A percentile compares a stretch with the other conserved stretches of the same genome.
Evolutionary conservation across 2,113 vertebrate genomes (phyloP).

Genomic region (Sterrhoptilus dennistouni): DNA sequence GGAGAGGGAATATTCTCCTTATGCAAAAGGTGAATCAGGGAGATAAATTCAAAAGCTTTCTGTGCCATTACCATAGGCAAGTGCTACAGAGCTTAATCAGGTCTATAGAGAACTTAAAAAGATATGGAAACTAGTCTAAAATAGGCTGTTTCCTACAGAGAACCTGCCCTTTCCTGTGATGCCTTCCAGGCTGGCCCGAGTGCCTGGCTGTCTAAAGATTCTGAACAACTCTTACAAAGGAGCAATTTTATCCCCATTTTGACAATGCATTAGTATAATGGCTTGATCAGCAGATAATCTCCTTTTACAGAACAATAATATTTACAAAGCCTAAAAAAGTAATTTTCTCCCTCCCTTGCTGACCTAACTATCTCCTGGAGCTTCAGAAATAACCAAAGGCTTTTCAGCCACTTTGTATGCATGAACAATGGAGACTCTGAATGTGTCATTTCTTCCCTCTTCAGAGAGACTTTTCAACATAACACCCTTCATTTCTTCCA

Average conservation of each 20-base stretch:
- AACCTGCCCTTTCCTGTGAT: background rate
- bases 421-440: background rate
- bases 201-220: background rate
- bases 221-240: background rate
- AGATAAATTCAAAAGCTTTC: conserved; percentile 2
- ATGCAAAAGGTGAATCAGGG: background rate
- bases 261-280: background rate
- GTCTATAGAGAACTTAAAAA: background rate
- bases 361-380: background rate
- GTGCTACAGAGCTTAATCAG: background rate
- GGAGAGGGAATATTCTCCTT: background rate
- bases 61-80: background rate
- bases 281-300: background rate
- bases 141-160: background rate
- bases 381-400: background rate
- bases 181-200: background rate
- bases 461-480: background rate
- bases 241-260: background rate
- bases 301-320: conserved; percentile 12
- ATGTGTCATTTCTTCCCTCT: background rate
- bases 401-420: background rate
- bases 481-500: background rate
- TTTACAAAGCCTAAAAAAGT: conserved; percentile 17
- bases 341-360: background rate
- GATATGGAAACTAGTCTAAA: background rate